Percentiles rank a stretch among this genome's conserved stretches.
phyloP scores from a whole-genome alignment of 2,113 vertebrate species.

The Cranoglanis bouderius region DNA sequence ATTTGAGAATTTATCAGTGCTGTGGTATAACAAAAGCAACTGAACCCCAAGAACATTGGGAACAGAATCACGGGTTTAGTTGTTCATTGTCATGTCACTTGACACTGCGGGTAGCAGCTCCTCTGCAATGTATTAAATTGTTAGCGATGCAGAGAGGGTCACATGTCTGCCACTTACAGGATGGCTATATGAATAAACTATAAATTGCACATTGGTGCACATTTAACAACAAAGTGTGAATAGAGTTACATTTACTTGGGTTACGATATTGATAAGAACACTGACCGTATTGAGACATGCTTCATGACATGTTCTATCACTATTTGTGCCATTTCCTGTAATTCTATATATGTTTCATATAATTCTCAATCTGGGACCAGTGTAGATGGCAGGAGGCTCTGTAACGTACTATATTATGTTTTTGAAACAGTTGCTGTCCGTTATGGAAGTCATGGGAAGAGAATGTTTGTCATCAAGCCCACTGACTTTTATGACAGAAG shows the following conservation, averaged over 20 bases:
- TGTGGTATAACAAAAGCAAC: no score
- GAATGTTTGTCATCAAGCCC: conserved; percentile 83
- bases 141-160: not conserved
- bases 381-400: not conserved
- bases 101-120: no score
- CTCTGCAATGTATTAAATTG: not conserved
- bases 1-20: not conserved
- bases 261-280: not conserved
- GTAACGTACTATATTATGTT: not conserved
- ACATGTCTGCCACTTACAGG: not conserved
- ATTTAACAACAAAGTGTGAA: not conserved
- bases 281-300: not conserved
- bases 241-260: not conserved
- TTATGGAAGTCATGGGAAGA: conserved; percentile 82
- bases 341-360: not conserved
- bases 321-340: not conserved
- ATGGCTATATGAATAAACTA: not conserved
- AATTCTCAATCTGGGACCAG: not conserved
- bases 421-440: conserved; percentile 81
- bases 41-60: not conserved
- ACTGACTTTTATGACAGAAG: conserved; percentile 82
- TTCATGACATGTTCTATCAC: not conserved
- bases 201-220: not conserved
- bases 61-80: not conserved
- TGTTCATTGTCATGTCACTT: not conserved